These are phyloP conservation scores for Aphis craccivora DNA, from an alignment of 1,140 invertebrate genomes.

Conservation along the genomic window DNA sequence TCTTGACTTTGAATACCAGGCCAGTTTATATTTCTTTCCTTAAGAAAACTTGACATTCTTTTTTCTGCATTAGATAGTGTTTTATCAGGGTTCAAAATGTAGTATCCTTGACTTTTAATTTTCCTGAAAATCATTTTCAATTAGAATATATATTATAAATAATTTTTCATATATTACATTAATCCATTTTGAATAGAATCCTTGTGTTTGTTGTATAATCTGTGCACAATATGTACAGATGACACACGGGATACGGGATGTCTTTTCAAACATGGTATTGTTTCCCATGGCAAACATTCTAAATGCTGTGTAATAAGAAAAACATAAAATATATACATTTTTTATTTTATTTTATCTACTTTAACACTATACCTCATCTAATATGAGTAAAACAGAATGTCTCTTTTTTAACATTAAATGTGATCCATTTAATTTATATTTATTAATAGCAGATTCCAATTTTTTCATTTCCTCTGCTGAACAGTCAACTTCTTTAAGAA, in stretches of 20 bases:
- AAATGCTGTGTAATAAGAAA: slow-evolving; percentile 67
- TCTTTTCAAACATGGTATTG: slow-evolving; percentile 69
- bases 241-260: slow-evolving; percentile 77
- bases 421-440: slow-evolving; percentile 64
- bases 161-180: slow-evolving; percentile 60
- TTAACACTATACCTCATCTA: slow-evolving; percentile 70
- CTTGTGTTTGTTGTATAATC: slow-evolving; percentile 72
- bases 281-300: slow-evolving; percentile 80
- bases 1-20: slow-evolving; percentile 68
- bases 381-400: slow-evolving; percentile 71
- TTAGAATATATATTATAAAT: background rate
- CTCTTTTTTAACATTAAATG: slow-evolving; percentile 66
- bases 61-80: slow-evolving; percentile 75
- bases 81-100: slow-evolving; percentile 74
- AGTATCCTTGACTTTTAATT: slow-evolving; percentile 64
- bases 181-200: slow-evolving; percentile 68
- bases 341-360: background rate
- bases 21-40: slow-evolving; percentile 73
- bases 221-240: slow-evolving; percentile 75
- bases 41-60: slow-evolving; percentile 70
- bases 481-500: slow-evolving; percentile 64
- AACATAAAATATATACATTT: background rate
- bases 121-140: slow-evolving; percentile 43
- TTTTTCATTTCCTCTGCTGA: slow-evolving; percentile 65
- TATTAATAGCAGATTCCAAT: slow-evolving; percentile 64